Evolutionary conservation across 1,140 invertebrate genomes (phyloP), one percentile per base, ranked within the genome.

Genomic region (Hyles vespertilio): DNA sequence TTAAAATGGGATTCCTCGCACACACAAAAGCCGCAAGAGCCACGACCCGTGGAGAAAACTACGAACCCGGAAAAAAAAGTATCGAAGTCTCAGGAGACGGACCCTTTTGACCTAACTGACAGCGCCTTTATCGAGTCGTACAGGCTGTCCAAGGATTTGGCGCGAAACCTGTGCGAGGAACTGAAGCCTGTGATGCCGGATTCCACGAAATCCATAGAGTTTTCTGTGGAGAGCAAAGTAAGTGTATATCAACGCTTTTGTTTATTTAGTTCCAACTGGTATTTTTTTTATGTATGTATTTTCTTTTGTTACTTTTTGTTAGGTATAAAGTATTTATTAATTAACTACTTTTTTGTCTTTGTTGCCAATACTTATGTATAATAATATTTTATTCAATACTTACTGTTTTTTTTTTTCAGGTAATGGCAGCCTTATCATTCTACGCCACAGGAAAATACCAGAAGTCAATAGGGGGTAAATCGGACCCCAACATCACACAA

Each of bases 211-310:
- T 79, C 77, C 6, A 75, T 81, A n/a, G 84, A 87, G 57, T 80
- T 85, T 58, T 81, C 82, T 50, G 73, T 87, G n/a, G 84, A 87
- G 59, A 83, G 76, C 50, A 85, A 85, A 74, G 84, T 84, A 55
- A 63, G 67, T 64, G 40, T 43, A 32, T 7, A 11, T 50, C 22
- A 51, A 32, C 46, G 5, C 32, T 11, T 33, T 43, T 12, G 32
- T 48, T 33, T 59, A 46, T 59, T 51, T 54, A 56, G 47, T 32
- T 5, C 8, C 8, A 40, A 40, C 36, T 5, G 4, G 8, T 40
- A 47, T 2, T 47, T 47, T 47, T 47, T 1, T 8, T 47, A 2
- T 2, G 44, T 2, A 45, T 45, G n/a, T 45, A 45, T 8, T 7
- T 45, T 8, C n/a, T 8, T 1, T 45, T 45, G 7, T 45, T 45